phyloP scores from a whole-genome alignment of 2,113 vertebrate genomes.

The Cynoglossus semilaevis region DNA sequence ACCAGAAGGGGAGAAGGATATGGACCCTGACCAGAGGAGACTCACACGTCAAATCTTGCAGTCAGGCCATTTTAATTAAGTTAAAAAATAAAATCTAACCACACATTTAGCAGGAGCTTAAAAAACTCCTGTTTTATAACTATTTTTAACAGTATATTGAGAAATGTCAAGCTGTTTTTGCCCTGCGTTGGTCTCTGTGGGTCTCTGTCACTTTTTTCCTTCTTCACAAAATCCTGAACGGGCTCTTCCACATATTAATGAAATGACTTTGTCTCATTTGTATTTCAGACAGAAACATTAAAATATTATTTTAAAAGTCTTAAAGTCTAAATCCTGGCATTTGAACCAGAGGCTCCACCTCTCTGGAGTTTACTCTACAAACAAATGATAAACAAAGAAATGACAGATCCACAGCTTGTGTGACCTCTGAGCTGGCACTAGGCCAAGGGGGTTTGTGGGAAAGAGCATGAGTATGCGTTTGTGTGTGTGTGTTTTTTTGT shows the following conservation, averaged over 20 bases:
- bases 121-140: no score
- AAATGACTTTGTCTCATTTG: constrained; percentile 1
- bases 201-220: no score
- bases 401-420: constrained; percentile 52
- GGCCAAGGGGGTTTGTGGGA: constrained; percentile 47
- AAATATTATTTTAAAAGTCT: constrained; percentile 10
- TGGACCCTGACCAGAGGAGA: no score
- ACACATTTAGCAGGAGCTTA: no score
- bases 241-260: not conserved
- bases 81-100: no score
- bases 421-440: constrained; percentile 60
- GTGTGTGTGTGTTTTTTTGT: constrained; percentile 29
- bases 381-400: constrained; percentile 70
- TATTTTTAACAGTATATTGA: no score
- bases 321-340: constrained; percentile 11
- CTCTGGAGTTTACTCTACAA: constrained; percentile 53
- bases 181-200: no score
- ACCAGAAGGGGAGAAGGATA: no score
- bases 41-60: no score
- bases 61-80: no score
- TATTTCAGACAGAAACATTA: constrained; percentile 17
- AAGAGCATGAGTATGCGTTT: constrained; percentile 33
- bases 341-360: constrained; percentile 13
- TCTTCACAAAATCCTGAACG: no score
- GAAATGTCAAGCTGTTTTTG: no score